Evolutionary conservation across 92 coral and sea anemone species (phyloP).

Genomic region (Umimayanthus kanabou): DNA sequence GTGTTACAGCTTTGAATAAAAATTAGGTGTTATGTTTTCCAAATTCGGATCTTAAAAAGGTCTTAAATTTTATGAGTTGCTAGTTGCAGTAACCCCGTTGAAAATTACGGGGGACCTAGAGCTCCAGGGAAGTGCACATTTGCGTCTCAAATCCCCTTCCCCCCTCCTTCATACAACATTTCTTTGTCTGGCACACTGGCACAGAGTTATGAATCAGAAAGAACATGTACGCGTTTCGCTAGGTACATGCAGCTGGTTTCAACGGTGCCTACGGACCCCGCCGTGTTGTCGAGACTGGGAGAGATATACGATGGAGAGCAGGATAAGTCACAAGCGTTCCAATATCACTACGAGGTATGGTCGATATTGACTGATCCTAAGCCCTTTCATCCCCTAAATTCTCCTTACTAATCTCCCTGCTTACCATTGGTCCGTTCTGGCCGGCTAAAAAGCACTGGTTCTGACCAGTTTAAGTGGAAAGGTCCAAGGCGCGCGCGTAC

Average conservation of each 20-base stretch:
- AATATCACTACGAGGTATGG: conserved; percentile 92
- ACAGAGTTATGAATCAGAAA: background rate
- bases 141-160: background rate
- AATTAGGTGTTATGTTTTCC: no score
- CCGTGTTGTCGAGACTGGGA: conserved; percentile 91
- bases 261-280: conserved; percentile 95
- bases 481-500: no score
- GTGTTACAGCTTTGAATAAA: no score
- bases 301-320: conserved; percentile 94
- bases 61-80: no score
- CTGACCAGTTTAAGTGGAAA: no score
- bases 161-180: background rate
- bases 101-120: no score
- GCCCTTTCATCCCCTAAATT: background rate
- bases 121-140: background rate
- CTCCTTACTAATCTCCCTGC: background rate
- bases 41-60: no score
- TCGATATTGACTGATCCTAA: background rate
- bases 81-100: no score
- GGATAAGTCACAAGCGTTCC: conserved; percentile 98
- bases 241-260: conserved; percentile 99
- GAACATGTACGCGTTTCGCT: background rate
- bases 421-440: no score
- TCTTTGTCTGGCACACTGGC: background rate
- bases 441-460: no score